Conservation (phyloP, 2,797 vertebrate genomes). For the Coluber constrictor region DNA sequence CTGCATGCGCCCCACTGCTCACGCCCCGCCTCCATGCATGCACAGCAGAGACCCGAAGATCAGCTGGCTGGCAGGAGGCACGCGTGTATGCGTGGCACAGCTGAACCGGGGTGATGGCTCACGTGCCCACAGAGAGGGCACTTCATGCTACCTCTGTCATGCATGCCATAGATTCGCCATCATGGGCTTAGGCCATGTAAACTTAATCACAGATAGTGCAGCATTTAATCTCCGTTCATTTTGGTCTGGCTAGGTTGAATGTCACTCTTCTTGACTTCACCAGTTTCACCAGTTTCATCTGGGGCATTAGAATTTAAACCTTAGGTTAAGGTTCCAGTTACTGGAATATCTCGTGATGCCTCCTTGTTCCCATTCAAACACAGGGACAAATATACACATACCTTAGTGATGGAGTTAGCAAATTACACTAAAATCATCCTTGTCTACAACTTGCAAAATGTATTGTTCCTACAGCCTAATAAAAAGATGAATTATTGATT, state of each 20-base stretch:
- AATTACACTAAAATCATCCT: background rate
- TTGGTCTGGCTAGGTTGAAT: slow-evolving; percentile 19
- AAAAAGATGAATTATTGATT: background rate
- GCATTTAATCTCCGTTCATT: slow-evolving; percentile 41
- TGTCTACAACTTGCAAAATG: background rate
- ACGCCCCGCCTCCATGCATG: too few species aligned
- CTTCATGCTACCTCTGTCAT: too few species aligned
- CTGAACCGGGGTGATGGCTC: too few species aligned
- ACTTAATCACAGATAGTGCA: slow-evolving; percentile 20
- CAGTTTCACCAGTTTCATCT: slow-evolving; percentile 28
- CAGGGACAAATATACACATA: background rate
- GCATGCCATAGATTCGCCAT: too few species aligned
- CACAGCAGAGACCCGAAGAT: too few species aligned
- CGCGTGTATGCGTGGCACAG: too few species aligned
- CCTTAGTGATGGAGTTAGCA: slow-evolving; percentile 9
- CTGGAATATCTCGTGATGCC: slow-evolving; percentile 14
- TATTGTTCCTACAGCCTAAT: slow-evolving; percentile 31
- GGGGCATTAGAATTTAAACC: slow-evolving; percentile 27
- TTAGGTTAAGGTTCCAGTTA: slow-evolving; percentile 16
- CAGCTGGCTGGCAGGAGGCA: too few species aligned
- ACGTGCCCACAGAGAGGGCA: too few species aligned
- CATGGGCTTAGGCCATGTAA: background rate
- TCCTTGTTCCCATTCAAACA: background rate
- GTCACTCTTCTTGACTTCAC: slow-evolving; percentile 36
- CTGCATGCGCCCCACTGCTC: too few species aligned